These are phyloP conservation scores for Melospiza melodia DNA, from an alignment of 2,113 vertebrate species.

Conservation along the genomic window DNA sequence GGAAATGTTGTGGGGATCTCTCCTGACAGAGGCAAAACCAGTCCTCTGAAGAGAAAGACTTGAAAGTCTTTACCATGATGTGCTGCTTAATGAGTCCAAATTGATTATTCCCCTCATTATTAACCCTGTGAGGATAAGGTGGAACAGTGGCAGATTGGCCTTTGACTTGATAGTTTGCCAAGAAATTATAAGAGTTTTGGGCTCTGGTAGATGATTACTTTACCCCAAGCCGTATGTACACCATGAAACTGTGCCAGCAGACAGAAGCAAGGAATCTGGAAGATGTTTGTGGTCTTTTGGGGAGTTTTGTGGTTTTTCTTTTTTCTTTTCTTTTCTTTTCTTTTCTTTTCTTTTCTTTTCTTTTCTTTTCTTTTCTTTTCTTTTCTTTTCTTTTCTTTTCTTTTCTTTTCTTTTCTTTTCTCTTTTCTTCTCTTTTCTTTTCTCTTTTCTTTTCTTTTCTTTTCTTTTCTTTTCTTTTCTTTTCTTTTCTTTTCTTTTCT, in stretches of 20 bases:
- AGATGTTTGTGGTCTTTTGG: neutral
- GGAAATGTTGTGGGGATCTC: neutral
- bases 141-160: neutral
- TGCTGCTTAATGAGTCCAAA: neutral
- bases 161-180: conserved; percentile 22
- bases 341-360: too few species aligned
- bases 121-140: neutral
- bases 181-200: neutral
- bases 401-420: too few species aligned
- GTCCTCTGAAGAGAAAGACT: neutral
- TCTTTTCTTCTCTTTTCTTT: too few species aligned
- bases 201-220: neutral
- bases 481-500: too few species aligned
- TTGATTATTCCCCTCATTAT: neutral
- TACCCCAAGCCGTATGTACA: neutral
- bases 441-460: too few species aligned
- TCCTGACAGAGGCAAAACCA: neutral
- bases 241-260: neutral
- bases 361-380: too few species aligned
- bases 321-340: too few species aligned
- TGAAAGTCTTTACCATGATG: neutral
- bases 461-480: too few species aligned
- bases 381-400: neutral
- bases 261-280: neutral
- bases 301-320: neutral